These are phyloP conservation scores for Sebastes kiyomatsui DNA, from an alignment of 2,797 vertebrate genomes.

Conservation along the genomic window DNA sequence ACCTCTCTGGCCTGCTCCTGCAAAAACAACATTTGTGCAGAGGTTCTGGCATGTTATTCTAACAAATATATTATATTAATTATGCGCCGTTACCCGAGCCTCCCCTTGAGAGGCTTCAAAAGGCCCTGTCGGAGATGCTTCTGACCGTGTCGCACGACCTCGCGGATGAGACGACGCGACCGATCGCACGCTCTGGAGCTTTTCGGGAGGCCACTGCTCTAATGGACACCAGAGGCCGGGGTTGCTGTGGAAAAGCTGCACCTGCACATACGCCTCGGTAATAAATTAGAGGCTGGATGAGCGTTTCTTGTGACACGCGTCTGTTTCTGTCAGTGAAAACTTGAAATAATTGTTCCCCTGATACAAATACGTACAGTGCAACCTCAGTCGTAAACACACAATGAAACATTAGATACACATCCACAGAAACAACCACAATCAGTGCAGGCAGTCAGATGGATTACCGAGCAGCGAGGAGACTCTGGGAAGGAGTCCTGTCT, in stretches of 20 bases:
- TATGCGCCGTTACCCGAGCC: conserved; percentile 70
- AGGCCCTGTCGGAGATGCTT: conserved; percentile 57
- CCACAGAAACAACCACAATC: neutral
- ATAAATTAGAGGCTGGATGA: neutral
- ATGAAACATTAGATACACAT: neutral
- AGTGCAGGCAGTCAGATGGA: neutral
- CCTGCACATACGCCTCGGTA: conserved; percentile 23
- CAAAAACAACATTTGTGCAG: conserved; percentile 81
- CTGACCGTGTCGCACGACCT: conserved; percentile 42
- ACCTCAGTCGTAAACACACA: neutral
- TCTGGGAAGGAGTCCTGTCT: conserved; percentile 90
- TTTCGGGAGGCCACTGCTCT: conserved; percentile 60
- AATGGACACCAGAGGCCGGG: neutral
- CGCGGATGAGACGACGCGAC: conserved; percentile 28
- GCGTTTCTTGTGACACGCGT: neutral
- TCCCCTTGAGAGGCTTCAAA: conserved; percentile 71
- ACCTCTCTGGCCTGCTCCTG: conserved; percentile 55
- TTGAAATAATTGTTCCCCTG: neutral
- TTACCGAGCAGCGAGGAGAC: conserved; percentile 90
- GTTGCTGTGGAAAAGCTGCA: conserved; percentile 16
- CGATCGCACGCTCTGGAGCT: conserved; percentile 38
- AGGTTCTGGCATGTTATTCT: conserved; percentile 78
- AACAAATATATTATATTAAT: conserved; percentile 81
- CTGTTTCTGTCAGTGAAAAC: neutral
- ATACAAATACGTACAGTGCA: neutral